Conservation (phyloP, 2,888 invertebrate genomes). For the Phalera bucephala region DNA sequence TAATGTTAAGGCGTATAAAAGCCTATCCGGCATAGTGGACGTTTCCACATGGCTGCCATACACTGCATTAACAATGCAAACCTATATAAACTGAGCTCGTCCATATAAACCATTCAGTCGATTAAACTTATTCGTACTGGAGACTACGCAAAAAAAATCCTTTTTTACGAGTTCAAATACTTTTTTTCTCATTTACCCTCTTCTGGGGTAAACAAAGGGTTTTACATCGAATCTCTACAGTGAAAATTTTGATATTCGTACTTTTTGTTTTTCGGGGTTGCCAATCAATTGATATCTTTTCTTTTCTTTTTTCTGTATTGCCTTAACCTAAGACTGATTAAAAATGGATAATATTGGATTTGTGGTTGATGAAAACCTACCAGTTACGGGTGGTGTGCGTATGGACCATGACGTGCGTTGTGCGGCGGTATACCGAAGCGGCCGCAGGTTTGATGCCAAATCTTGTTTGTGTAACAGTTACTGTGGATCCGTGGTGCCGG, state of each 20-base stretch:
- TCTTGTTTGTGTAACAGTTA: slow-evolving; percentile 8
- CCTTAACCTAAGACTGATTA: too few species aligned
- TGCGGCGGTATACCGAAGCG: slow-evolving; percentile 34
- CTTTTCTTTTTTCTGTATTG: too few species aligned
- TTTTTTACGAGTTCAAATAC: too few species aligned
- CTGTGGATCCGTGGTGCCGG: slow-evolving; percentile 25
- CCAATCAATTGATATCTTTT: too few species aligned
- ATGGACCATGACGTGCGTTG: slow-evolving; percentile 16
- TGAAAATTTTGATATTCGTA: too few species aligned
- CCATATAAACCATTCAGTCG: slow-evolving; percentile 30
- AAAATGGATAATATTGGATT: slow-evolving; percentile 68
- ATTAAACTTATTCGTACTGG: slow-evolving; percentile 14
- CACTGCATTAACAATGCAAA: slow-evolving; percentile 47
- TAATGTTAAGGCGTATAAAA: slow-evolving; percentile 17
- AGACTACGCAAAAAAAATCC: neutral
- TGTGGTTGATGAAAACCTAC: slow-evolving; percentile 46
- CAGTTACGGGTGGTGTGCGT: slow-evolving; percentile 28
- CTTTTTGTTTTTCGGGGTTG: too few species aligned
- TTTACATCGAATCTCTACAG: too few species aligned
- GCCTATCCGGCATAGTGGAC: slow-evolving; percentile 17
- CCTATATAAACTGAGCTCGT: slow-evolving; percentile 27
- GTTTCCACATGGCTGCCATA: slow-evolving; percentile 45
- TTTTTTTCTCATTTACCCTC: too few species aligned
- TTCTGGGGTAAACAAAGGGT: too few species aligned
- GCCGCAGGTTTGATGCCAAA: slow-evolving; percentile 3